Conservation (phyloP, 2,888 invertebrate species). For the Omphaloscelis lunosa region DNA sequence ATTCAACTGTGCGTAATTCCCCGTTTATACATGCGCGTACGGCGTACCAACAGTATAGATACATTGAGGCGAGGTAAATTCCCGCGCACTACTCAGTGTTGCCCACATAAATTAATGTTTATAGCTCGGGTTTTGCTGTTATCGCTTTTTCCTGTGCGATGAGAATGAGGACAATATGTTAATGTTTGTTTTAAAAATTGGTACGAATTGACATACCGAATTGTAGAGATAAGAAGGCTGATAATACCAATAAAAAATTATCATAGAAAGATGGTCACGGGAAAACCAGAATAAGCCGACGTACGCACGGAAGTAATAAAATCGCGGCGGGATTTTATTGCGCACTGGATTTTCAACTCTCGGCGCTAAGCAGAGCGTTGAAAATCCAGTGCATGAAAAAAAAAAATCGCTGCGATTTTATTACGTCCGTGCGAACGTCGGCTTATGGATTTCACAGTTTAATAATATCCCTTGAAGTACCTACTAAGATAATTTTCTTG, state of each 20-base stretch:
- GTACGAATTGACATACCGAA: neutral
- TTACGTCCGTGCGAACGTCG: too few species aligned
- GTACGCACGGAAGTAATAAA: too few species aligned
- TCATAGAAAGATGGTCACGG: neutral
- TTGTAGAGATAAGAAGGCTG: neutral
- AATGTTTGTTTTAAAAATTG: constrained; percentile 12
- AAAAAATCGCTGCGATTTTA: too few species aligned
- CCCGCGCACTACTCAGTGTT: constrained; percentile 34
- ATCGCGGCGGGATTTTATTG: too few species aligned
- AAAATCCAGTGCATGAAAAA: too few species aligned
- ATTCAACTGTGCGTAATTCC: constrained; percentile 55
- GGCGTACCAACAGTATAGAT: neutral
- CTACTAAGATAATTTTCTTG: neutral
- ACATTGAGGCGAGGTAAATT: constrained; percentile 38
- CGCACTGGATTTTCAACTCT: too few species aligned
- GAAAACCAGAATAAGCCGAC: neutral
- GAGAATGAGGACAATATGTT: constrained; percentile 19
- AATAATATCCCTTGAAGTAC: neutral
- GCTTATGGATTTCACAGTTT: neutral
- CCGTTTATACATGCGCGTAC: neutral
- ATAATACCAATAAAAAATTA: neutral
- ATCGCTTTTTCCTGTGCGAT: constrained; percentile 44
- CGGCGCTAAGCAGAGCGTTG: too few species aligned
- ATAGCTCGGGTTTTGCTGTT: constrained; percentile 38
- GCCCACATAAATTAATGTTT: constrained; percentile 35